These are phyloP conservation scores for Chloropsis cyanopogon DNA, from an alignment of 2,113 vertebrate species.

Conservation along the genomic window DNA sequence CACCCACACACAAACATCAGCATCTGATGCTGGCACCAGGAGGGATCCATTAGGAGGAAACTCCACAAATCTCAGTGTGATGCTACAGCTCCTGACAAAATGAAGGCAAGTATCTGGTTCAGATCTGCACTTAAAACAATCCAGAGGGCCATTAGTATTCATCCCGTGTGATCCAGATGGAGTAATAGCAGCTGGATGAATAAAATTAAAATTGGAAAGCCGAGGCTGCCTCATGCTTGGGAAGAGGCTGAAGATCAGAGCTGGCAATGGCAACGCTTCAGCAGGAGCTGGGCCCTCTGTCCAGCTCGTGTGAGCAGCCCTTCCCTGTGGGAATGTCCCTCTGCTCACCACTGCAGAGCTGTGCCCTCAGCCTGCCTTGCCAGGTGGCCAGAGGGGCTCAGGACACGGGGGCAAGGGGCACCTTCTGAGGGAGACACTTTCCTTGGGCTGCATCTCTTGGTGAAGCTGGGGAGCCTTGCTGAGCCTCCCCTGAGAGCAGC, in stretches of 20 bases:
- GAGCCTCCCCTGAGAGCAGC: fast-evolving
- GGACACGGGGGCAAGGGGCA: fast-evolving
- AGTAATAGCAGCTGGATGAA: slow-evolving; percentile 61
- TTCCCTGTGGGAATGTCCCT: fast-evolving
- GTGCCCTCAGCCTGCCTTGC: fast-evolving
- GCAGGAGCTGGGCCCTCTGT: neutral
- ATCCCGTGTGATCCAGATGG: slow-evolving; percentile 16
- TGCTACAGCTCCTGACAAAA: slow-evolving; percentile 75
- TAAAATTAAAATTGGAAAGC: slow-evolving; percentile 68
- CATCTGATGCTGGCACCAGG: neutral
- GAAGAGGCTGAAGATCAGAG: neutral
- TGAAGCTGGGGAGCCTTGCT: fast-evolving
- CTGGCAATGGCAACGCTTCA: neutral
- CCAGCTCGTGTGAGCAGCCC: neutral
- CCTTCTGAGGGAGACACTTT: fast-evolving
- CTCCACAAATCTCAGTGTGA: slow-evolving; percentile 56
- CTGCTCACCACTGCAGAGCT: fast-evolving
- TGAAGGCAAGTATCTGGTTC: slow-evolving; percentile 73
- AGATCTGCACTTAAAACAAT: slow-evolving; percentile 79
- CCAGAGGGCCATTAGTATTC: slow-evolving; percentile 75
- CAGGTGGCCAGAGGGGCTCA: neutral
- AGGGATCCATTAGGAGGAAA: slow-evolving; percentile 54
- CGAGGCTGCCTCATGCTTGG: neutral
- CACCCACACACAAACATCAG: neutral
- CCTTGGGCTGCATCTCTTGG: neutral